phyloP scores from a whole-genome alignment of 2,888 invertebrate genomes.

The Troides aeacus region DNA sequence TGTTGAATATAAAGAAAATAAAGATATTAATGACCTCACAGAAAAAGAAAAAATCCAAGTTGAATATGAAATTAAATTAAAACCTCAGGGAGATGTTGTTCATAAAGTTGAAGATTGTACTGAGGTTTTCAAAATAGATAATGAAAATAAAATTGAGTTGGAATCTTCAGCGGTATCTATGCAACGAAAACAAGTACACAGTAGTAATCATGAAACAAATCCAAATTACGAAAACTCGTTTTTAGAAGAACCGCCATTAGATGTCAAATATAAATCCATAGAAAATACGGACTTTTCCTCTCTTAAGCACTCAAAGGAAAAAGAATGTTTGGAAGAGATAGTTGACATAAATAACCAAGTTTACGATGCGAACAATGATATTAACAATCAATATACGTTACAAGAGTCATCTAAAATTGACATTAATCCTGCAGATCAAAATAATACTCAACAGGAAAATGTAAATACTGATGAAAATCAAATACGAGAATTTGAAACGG shows the following conservation, averaged over 20 bases:
- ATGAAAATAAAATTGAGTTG: neutral
- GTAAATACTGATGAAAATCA: slow-evolving; percentile 34
- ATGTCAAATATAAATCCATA: neutral
- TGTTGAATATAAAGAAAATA: neutral
- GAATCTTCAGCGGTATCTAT: neutral
- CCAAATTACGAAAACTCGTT: neutral
- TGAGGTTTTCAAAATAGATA: neutral
- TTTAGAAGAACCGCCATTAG: neutral
- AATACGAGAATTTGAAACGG: slow-evolving; percentile 54
- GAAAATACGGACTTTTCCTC: neutral
- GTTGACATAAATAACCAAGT: neutral
- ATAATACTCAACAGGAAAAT: slow-evolving; percentile 8
- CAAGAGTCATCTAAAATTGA: neutral
- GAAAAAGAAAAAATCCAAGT: slow-evolving; percentile 21
- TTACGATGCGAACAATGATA: neutral
- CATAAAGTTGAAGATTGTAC: neutral
- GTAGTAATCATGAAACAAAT: neutral
- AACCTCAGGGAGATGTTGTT: slow-evolving; percentile 5
- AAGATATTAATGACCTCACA: slow-evolving; percentile 2
- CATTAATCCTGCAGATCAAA: slow-evolving; percentile 10
- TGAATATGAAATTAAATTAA: slow-evolving; percentile 10
- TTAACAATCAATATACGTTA: neutral
- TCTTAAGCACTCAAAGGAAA: neutral
- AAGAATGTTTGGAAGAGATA: neutral
- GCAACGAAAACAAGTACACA: neutral